These are phyloP conservation scores for Sebastolobus altivelis DNA, from an alignment of 2,797 vertebrate species.

Conservation along the genomic window DNA sequence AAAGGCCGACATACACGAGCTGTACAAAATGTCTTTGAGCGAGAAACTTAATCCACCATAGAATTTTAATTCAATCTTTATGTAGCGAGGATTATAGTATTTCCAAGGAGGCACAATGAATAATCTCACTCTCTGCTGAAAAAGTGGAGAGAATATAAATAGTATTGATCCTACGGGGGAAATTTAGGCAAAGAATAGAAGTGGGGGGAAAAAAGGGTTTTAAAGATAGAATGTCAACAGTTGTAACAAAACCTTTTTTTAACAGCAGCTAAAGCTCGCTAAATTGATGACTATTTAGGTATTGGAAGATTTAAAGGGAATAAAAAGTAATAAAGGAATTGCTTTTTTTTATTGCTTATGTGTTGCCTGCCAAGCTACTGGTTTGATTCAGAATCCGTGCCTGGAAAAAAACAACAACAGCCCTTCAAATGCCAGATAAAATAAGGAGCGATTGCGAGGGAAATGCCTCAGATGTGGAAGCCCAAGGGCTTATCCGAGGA, in stretches of 20 bases:
- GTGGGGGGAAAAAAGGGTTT: constrained; percentile 2
- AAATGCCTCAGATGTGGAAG: constrained; percentile 55
- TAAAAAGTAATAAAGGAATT: background rate
- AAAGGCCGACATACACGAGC: constrained; percentile 31
- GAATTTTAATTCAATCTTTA: constrained; percentile 60
- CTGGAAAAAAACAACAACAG: constrained; percentile 4
- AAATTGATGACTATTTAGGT: background rate
- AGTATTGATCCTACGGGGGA: constrained; percentile 38
- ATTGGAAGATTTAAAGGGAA: background rate
- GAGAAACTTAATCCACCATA: constrained; percentile 48
- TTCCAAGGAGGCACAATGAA: constrained; percentile 36
- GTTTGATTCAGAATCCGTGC: constrained; percentile 15
- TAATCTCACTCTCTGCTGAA: constrained; percentile 16
- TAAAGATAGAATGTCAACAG: constrained; percentile 20
- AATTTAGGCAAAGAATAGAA: constrained; percentile 5
- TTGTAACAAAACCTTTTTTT: background rate
- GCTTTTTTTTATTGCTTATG: background rate
- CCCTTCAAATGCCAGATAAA: constrained; percentile 45
- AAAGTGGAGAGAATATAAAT: constrained; percentile 40
- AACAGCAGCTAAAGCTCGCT: background rate
- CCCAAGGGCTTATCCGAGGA: constrained; percentile 55
- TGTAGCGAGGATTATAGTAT: constrained; percentile 50
- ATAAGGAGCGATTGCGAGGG: constrained; percentile 42
- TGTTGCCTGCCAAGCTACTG: background rate
- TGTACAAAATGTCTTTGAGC: constrained; percentile 35